phyloP scores from a whole-genome alignment of 2,113 vertebrate species.

The Oryzias woworae region DNA sequence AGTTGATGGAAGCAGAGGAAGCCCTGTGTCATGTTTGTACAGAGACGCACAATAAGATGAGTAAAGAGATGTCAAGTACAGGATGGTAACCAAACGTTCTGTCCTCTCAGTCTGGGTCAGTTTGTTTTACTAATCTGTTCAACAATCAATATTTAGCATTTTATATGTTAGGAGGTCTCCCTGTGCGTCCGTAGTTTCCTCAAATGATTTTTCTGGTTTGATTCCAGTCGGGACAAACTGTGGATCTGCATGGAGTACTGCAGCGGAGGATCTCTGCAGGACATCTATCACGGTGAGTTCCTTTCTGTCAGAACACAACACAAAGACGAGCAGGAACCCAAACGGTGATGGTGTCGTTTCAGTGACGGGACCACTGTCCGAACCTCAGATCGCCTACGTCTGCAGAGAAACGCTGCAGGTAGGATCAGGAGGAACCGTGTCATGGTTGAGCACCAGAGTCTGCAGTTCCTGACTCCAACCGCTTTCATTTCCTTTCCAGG shows the following conservation, averaged over 20 bases:
- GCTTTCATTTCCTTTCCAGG: conserved; percentile 71
- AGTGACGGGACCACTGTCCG: conserved; percentile 96
- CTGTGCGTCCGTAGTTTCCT: too few species aligned
- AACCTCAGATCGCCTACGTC: conserved; percentile 94
- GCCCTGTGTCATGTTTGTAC: too few species aligned
- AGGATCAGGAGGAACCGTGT: conserved; percentile 19
- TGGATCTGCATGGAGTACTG: conserved; percentile 99
- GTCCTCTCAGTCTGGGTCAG: too few species aligned
- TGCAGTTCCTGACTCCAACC: not conserved
- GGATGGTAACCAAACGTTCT: too few species aligned
- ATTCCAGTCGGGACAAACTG: conserved; percentile 88
- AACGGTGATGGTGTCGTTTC: conserved; percentile 10
- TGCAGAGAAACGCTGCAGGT: conserved; percentile 97
- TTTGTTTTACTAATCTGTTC: not conserved
- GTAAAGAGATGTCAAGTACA: too few species aligned
- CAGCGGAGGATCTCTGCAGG: conserved; percentile 93
- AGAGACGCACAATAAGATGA: too few species aligned
- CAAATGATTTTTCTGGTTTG: not conserved
- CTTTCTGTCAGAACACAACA: not conserved
- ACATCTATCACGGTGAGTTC: conserved; percentile 89
- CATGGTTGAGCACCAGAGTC: not conserved
- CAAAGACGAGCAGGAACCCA: not conserved
- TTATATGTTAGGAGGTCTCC: not conserved
- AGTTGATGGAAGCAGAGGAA: too few species aligned
- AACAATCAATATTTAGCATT: not conserved